A percentile compares a stretch with the other conserved stretches of the same genome.
Conservation (phyloP, 2,797 vertebrate species). For the Oreortyx pictus region DNA sequence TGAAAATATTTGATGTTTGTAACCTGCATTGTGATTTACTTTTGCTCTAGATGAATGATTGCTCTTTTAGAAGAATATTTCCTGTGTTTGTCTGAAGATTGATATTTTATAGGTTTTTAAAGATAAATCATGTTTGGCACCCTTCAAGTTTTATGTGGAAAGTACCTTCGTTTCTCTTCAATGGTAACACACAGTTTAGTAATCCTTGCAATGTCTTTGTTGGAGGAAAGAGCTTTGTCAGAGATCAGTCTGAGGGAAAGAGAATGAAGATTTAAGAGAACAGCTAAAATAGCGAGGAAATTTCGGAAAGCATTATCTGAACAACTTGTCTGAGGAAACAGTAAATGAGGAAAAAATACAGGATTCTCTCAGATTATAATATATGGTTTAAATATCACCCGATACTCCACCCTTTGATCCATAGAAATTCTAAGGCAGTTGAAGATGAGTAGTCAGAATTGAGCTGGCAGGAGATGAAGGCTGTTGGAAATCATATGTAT, state of each 20-base stretch:
- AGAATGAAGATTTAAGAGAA: slow-evolving; percentile 6
- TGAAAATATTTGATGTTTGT: neutral
- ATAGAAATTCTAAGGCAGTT: neutral
- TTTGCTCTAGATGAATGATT: neutral
- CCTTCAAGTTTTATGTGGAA: neutral
- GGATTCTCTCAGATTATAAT: neutral
- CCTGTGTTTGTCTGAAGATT: neutral
- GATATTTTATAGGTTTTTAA: neutral
- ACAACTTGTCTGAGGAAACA: neutral
- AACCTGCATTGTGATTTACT: neutral
- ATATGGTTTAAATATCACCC: neutral
- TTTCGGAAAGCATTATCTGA: neutral
- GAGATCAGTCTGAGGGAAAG: slow-evolving; percentile 26
- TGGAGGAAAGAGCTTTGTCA: slow-evolving; percentile 35
- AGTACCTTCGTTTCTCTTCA: slow-evolving; percentile 7
- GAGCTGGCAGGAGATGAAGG: neutral
- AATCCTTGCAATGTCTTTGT: slow-evolving; percentile 50
- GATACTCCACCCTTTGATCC: neutral
- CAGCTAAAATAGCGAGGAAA: neutral
- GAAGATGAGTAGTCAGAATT: neutral
- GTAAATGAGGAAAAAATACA: neutral
- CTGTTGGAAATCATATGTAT: neutral
- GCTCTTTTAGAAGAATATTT: neutral
- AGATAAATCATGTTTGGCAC: slow-evolving; percentile 9
- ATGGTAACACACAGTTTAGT: slow-evolving; percentile 2